A percentile compares a stretch with the other conserved stretches of the same genome.
Evolutionary conservation across 2,797 vertebrate species (phyloP).

Genomic region (Heliangelus exortis): DNA sequence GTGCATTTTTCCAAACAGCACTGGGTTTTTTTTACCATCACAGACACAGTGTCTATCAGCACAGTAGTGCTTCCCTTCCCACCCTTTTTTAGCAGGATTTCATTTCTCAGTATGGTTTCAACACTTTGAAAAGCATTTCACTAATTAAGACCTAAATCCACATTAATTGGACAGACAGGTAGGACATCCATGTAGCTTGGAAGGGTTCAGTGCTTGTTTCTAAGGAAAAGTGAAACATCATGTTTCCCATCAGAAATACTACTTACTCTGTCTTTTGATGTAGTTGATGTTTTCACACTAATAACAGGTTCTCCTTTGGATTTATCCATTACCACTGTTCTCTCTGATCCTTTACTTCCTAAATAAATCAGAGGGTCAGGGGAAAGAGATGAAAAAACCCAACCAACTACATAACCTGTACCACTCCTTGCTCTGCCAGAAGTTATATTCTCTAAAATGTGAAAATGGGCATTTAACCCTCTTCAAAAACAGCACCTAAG

Average conservation of each 20-base stretch:
- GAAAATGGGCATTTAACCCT: neutral
- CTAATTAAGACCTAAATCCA: neutral
- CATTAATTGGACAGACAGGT: neutral
- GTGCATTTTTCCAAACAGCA: neutral
- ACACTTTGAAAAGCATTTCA: neutral
- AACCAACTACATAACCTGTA: neutral
- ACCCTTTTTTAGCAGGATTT: neutral
- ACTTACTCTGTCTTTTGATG: slow-evolving; percentile 94
- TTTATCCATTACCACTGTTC: slow-evolving; percentile 97
- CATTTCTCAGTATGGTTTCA: neutral
- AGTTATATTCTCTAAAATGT: neutral
- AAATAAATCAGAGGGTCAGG: neutral
- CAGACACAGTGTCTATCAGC: neutral
- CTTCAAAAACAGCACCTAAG: neutral
- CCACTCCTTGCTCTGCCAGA: neutral
- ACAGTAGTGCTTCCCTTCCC: neutral
- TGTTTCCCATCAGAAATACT: neutral
- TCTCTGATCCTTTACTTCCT: slow-evolving; percentile 87
- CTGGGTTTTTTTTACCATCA: neutral
- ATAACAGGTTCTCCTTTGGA: slow-evolving; percentile 98
- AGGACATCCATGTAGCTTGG: neutral
- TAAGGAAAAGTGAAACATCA: neutral
- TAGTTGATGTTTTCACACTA: slow-evolving; percentile 93
- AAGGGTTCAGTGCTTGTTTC: neutral
- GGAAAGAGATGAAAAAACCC: neutral